Conservation (phyloP, 1,140 invertebrate species). For the Monochamus saltuarius region DNA sequence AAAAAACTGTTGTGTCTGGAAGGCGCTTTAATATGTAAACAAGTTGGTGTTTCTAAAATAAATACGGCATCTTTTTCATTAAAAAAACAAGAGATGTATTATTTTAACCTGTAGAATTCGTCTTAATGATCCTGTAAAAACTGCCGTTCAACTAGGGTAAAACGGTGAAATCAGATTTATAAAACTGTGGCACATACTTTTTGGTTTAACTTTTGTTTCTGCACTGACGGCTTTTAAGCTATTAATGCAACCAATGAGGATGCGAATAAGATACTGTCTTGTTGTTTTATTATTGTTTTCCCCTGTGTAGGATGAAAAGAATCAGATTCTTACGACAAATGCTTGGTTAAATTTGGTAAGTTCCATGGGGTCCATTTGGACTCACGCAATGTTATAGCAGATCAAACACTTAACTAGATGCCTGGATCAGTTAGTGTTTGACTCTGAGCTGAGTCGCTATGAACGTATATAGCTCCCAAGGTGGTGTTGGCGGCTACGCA, state of each 20-base stretch:
- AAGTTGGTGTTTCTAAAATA: no score
- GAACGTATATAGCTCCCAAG: conserved; percentile 43
- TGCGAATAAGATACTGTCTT: conserved; percentile 30
- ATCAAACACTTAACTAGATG: conserved; percentile 37
- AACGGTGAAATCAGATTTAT: no score
- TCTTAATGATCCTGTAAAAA: no score
- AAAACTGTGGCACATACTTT: background rate
- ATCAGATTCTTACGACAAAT: conserved; percentile 81
- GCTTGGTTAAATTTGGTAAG: conserved; percentile 97
- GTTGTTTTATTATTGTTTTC: conserved; percentile 48
- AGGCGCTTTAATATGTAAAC: no score
- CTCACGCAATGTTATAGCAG: conserved; percentile 47
- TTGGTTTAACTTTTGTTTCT: background rate
- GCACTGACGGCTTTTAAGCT: background rate
- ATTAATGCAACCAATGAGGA: conserved; percentile 15
- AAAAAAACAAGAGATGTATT: no score
- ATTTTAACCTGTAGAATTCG: no score
- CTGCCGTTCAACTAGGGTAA: no score
- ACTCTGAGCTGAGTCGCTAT: conserved; percentile 47
- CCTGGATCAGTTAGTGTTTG: conserved; percentile 40
- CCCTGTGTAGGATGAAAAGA: conserved; percentile 71
- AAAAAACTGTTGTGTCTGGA: no score
- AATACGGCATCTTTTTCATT: no score
- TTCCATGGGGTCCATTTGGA: conserved; percentile 59
- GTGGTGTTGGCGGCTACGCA: conserved; percentile 13